Conservation (phyloP, 2,113 vertebrate species). For the Echinops telfairi region DNA sequence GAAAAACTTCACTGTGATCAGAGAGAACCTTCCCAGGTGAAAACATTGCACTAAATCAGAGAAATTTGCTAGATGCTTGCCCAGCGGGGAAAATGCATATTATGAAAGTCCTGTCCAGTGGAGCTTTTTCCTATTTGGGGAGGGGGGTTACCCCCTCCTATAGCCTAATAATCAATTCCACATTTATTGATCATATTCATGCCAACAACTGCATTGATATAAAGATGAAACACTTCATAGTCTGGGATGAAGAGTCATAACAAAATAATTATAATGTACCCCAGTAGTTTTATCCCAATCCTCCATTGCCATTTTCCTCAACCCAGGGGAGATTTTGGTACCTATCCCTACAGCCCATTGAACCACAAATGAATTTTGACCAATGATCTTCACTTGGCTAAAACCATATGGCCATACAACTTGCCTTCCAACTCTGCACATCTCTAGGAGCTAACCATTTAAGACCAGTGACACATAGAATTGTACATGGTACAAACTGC, state of each 20-base stretch:
- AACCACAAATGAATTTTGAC: not conserved
- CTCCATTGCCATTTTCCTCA: not conserved
- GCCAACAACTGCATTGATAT: not conserved
- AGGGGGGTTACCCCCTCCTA: not conserved
- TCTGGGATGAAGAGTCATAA: not conserved
- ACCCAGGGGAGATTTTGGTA: not conserved
- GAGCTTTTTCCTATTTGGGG: too few species aligned
- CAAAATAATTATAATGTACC: not conserved
- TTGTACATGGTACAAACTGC: not conserved
- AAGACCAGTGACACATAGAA: not conserved
- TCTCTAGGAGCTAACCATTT: not conserved
- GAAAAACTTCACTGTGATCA: too few species aligned
- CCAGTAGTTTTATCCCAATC: not conserved
- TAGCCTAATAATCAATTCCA: not conserved
- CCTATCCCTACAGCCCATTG: not conserved
- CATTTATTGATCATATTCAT: not conserved
- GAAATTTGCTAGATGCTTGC: too few species aligned
- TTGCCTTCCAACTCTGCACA: not conserved
- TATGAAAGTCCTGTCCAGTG: too few species aligned
- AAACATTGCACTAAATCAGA: too few species aligned
- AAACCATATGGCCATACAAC: not conserved
- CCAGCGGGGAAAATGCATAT: too few species aligned
- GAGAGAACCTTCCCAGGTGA: too few species aligned
- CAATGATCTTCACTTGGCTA: constrained; percentile 14
- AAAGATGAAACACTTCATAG: constrained; percentile 28